phyloP scores from a whole-genome alignment of 2,888 invertebrate genomes.

The Cephalotes varians region DNA sequence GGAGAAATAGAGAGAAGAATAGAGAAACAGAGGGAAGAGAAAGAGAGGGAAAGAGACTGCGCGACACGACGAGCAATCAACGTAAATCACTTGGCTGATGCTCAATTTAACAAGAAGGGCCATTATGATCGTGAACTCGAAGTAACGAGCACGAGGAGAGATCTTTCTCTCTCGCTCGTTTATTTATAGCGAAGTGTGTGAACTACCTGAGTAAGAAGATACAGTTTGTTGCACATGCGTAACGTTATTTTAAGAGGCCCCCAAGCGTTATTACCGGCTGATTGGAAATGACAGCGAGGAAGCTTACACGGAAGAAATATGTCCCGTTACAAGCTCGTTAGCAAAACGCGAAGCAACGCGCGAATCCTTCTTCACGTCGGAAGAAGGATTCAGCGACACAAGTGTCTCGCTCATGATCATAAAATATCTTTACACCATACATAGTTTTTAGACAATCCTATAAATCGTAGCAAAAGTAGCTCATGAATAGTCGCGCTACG shows the following conservation, averaged over 20 bases:
- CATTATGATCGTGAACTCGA: constrained; percentile 83
- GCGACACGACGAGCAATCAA: constrained; percentile 84
- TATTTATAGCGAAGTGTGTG: constrained; percentile 33
- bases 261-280: constrained; percentile 35
- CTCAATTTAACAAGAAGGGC: constrained; percentile 85
- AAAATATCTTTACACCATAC: background rate
- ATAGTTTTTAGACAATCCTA: background rate
- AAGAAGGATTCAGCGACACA: background rate
- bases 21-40: too few species aligned
- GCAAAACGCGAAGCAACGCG: background rate
- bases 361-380: background rate
- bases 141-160: constrained; percentile 77
- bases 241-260: constrained; percentile 35
- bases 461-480: background rate
- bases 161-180: constrained; percentile 43
- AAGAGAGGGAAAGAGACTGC: constrained; percentile 43
- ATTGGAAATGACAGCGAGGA: constrained; percentile 48
- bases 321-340: constrained; percentile 35
- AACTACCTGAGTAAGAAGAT: constrained; percentile 56
- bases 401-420: background rate
- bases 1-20: background rate
- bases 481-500: background rate
- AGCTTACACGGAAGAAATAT: constrained; percentile 41
- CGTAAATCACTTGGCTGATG: constrained; percentile 85
- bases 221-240: constrained; percentile 55